A percentile compares a stretch with the other conserved stretches of the same genome.
Conservation (phyloP, 2,113 vertebrate species). For the Phocoena sinus region DNA sequence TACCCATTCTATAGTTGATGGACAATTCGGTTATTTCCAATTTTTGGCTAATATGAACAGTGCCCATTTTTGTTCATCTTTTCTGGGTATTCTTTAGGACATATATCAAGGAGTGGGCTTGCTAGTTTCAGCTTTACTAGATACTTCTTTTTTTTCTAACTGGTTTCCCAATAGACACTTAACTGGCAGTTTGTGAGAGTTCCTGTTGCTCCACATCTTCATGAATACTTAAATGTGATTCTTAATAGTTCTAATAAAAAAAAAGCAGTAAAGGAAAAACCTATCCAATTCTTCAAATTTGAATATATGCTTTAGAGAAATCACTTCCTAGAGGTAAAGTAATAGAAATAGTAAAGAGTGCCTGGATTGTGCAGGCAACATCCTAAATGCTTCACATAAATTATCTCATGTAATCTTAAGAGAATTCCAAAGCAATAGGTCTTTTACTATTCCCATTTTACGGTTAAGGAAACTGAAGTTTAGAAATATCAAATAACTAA, state of each 20-base stretch:
- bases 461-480: background rate
- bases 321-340: slow-evolving; percentile 11
- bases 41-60: background rate
- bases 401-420: background rate
- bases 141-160: background rate
- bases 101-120: background rate
- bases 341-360: background rate
- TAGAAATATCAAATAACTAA: background rate
- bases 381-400: background rate
- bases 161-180: background rate
- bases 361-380: background rate
- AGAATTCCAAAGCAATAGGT: background rate
- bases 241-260: background rate
- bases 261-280: background rate
- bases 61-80: background rate
- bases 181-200: background rate
- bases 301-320: slow-evolving; percentile 21
- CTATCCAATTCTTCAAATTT: background rate
- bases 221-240: background rate
- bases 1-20: background rate
- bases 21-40: background rate
- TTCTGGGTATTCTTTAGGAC: background rate
- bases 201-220: slow-evolving; percentile 4
- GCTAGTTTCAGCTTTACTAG: background rate
- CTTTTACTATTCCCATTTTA: background rate